phyloP scores from a whole-genome alignment of 1,140 invertebrate genomes.

The Conus betulinus region DNA sequence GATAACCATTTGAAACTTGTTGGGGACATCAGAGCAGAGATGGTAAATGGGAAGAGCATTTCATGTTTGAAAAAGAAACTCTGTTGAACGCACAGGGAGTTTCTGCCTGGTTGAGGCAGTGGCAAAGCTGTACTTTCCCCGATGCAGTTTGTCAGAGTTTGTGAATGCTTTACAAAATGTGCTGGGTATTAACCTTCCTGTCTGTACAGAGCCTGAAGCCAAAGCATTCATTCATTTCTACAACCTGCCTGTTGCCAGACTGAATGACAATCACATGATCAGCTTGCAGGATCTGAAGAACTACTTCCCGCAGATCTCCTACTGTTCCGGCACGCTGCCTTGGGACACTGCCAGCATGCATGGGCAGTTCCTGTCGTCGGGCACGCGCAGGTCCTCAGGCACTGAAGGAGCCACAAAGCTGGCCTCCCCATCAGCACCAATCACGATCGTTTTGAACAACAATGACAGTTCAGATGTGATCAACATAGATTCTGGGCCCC shows the following conservation, averaged over 20 bases:
- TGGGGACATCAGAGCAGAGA: conserved; percentile 60
- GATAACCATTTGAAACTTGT: conserved; percentile 30
- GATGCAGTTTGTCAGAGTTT: conserved; percentile 69
- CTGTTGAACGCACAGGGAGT: conserved; percentile 52
- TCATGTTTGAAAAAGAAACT: conserved; percentile 64
- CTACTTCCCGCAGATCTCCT: conserved; percentile 68
- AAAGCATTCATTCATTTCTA: conserved; percentile 72
- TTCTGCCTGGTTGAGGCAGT: conserved; percentile 71
- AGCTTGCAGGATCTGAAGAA: conserved; percentile 63
- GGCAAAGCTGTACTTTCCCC: conserved; percentile 69
- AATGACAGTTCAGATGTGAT: conserved; percentile 27
- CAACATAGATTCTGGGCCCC: conserved; percentile 26
- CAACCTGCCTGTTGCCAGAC: conserved; percentile 64
- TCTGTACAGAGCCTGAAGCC: conserved; percentile 66
- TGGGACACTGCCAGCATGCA: background rate
- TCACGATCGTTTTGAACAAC: conserved; percentile 22
- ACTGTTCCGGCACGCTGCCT: conserved; percentile 58
- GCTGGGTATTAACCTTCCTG: conserved; percentile 61
- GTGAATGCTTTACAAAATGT: conserved; percentile 67
- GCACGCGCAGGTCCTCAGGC: conserved; percentile 1
- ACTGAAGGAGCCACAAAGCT: background rate
- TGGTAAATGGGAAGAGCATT: conserved; percentile 69
- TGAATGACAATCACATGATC: conserved; percentile 72
- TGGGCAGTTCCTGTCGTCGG: background rate
- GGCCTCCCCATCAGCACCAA: conserved; percentile 16